Evolutionary conservation across 1,140 invertebrate genomes (phyloP), one percentile per base, ranked within the genome.

Genomic region (Brachionus sp.): DNA sequence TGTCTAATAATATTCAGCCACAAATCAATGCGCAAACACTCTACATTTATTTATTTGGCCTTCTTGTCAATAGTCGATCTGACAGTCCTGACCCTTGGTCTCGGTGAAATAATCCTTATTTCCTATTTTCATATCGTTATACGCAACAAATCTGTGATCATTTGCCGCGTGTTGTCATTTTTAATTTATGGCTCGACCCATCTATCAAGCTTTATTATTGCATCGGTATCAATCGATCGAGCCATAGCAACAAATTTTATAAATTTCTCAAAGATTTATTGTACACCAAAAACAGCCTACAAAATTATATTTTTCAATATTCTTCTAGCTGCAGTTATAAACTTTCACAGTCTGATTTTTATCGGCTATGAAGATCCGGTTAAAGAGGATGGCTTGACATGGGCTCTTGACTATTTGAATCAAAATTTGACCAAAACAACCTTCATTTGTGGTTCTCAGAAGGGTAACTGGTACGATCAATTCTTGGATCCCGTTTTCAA

Each of bases 11-110:
- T 82, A 66, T 82, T 82, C 25, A 44, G 25, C 16, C 57, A 82
- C 16, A 66, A 82, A 23, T 10, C 16, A 3, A 66, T 82, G 57
- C 25, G 80, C 2, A 68, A 64, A 70, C 16, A 82, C 50, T 82
- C 80, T n/a, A 82, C 80, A 70, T 82, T 82, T 50, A 39, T 50
- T 29, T 82, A 82, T 37, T 68, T 82, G 39, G 80, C 80, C 7
- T 82, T 66, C 68, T 53, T 82, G 39, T 66, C 80, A 19, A 70
- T 82, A 7, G 57, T 82, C 16, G 80, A 82, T 13, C 42, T 82
- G 33, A 33, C 66, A 9, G 80, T 82, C 3, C 19, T 82, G 3
- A 16, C 23, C 12, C 50, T 82, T 3, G 80, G 80, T 53, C 57
- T 82, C 13, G 80, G 80, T 35, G 37, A 82, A 50, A 68, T 82